These are phyloP conservation scores for Rhynchonema sp. DNA, from an alignment of 2,888 invertebrate genomes.

Conservation along the genomic window DNA sequence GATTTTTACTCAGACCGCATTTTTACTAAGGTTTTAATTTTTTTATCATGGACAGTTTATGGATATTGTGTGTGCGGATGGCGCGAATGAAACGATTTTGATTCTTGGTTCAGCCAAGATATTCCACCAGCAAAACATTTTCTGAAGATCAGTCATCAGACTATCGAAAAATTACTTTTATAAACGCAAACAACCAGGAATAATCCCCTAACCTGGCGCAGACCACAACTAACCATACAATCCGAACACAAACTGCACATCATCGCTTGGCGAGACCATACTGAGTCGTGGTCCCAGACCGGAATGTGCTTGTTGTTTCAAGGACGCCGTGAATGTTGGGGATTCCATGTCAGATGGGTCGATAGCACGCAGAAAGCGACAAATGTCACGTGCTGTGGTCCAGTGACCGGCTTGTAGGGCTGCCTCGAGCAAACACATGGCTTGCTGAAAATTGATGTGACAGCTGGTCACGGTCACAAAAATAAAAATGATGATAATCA, in stretches of 20 bases:
- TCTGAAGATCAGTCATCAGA: too few relatives aligned
- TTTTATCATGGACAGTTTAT: too few relatives aligned
- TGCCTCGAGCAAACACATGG: constrained; percentile 77
- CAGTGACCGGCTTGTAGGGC: constrained; percentile 73
- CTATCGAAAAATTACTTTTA: too few relatives aligned
- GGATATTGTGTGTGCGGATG: too few relatives aligned
- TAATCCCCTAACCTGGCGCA: too few relatives aligned
- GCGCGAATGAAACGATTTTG: too few relatives aligned
- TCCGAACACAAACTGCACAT: constrained; percentile 7
- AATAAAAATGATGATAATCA: neutral
- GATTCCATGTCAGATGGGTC: constrained; percentile 80
- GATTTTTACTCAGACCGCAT: too few relatives aligned
- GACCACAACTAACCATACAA: neutral
- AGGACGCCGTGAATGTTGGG: constrained; percentile 27
- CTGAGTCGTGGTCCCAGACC: constrained; percentile 13
- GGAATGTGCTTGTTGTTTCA: neutral
- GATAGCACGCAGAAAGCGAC: constrained; percentile 82
- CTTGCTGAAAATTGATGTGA: constrained; percentile 48
- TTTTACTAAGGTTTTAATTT: too few relatives aligned
- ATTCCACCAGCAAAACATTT: too few relatives aligned
- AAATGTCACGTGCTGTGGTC: constrained; percentile 78
- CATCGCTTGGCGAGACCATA: constrained; percentile 15
- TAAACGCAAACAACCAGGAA: too few relatives aligned
- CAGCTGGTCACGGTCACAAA: neutral
- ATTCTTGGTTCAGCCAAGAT: too few relatives aligned